Evolutionary conservation across 1,140 invertebrate species (phyloP).

Genomic region (Hypsibius dujardini): DNA sequence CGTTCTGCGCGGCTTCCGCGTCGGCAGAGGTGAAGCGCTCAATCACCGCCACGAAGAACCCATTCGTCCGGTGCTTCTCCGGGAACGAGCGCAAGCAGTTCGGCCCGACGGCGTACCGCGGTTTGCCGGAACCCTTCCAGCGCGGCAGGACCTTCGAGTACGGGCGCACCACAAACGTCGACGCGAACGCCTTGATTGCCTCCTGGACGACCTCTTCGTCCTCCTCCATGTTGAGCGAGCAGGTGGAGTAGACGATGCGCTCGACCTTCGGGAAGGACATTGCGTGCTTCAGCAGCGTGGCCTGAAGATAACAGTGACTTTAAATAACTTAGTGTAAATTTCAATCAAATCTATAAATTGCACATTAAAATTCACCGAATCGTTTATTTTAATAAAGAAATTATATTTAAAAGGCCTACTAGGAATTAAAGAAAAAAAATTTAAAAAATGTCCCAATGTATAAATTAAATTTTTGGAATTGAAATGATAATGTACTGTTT

Average conservation of each 20-base stretch:
- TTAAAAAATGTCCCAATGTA: no score
- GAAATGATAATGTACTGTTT: no score
- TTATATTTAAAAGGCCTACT: no score
- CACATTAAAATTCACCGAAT: no score
- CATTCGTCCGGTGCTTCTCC: conserved; percentile 60
- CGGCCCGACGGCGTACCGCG: conserved; percentile 34
- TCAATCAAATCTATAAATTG: no score
- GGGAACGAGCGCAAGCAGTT: conserved; percentile 57
- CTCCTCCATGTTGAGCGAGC: conserved; percentile 69
- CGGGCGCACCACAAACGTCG: conserved; percentile 25
- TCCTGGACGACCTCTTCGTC: conserved; percentile 68
- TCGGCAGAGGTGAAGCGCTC: conserved; percentile 33
- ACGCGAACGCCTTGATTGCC: conserved; percentile 29
- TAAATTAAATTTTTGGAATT: no score
- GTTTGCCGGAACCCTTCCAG: conserved; percentile 28
- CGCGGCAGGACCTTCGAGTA: conserved; percentile 26
- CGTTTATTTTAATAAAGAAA: no score
- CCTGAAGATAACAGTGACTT: conserved; percentile 38
- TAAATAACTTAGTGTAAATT: no score
- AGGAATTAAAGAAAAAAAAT: no score
- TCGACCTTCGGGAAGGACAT: conserved; percentile 65
- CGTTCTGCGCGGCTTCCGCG: background rate
- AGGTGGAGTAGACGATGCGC: conserved; percentile 80
- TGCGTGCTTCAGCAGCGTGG: conserved; percentile 62
- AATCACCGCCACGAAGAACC: conserved; percentile 83